Conservation (phyloP, 92 coral and sea anemone species). For the Anthopleura xanthogrammica region DNA sequence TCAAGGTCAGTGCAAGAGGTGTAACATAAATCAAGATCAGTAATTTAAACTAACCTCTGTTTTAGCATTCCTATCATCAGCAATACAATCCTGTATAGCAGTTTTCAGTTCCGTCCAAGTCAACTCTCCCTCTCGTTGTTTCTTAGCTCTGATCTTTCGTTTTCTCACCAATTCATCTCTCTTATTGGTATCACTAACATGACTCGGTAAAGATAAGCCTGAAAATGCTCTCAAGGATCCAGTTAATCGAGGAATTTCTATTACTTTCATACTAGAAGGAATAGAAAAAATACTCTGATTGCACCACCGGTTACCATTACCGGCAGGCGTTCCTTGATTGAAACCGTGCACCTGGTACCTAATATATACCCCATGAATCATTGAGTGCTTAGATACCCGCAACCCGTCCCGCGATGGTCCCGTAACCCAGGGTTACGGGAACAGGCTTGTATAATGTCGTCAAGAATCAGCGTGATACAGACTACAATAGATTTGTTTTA, state of each 20-base stretch:
- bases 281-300: background rate
- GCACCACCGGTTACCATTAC: slow-evolving; percentile 19
- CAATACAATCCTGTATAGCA: slow-evolving; percentile 59
- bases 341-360: background rate
- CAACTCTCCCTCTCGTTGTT: slow-evolving; percentile 59
- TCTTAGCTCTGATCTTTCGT: slow-evolving; percentile 69
- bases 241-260: slow-evolving; percentile 93
- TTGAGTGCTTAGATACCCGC: background rate
- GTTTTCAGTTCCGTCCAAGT: slow-evolving; percentile 81
- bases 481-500: too few species aligned
- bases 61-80: slow-evolving; percentile 54
- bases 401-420: background rate
- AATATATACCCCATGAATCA: background rate
- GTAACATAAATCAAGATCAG: background rate
- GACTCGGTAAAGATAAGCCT: slow-evolving; percentile 75
- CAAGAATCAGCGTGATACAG: too few species aligned
- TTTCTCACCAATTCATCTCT: slow-evolving; percentile 65
- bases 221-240: slow-evolving; percentile 94
- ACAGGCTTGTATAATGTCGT: background rate
- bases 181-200: background rate
- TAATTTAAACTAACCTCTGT: slow-evolving; percentile 55
- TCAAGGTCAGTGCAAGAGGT: background rate
- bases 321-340: slow-evolving; percentile 35
- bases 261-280: slow-evolving; percentile 37
- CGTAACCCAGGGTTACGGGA: background rate